Evolutionary conservation across 2,888 invertebrate species (phyloP).

Genomic region (Drosophila rellima): DNA sequence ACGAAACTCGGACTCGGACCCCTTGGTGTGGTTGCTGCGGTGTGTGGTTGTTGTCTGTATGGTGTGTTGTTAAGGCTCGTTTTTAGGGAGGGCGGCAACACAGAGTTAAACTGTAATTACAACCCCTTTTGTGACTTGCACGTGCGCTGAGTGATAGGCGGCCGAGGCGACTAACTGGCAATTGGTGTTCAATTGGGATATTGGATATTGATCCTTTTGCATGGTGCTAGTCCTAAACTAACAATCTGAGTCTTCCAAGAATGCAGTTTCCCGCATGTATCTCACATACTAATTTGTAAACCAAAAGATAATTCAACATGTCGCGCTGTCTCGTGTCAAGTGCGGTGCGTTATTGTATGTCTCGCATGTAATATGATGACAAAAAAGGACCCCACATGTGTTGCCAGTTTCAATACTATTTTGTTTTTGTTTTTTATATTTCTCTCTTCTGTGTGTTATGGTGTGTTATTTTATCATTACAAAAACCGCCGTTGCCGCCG

Average conservation of each 20-base stretch:
- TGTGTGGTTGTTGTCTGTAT: conserved; percentile 25
- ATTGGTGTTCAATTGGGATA: conserved; percentile 18
- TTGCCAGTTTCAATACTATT: conserved; percentile 18
- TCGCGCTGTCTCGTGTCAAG: conserved; percentile 75
- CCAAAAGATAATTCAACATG: conserved; percentile 65
- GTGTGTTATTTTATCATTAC: conserved; percentile 72
- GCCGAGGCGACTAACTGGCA: conserved; percentile 19
- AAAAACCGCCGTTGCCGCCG: conserved; percentile 49
- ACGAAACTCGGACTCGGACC: conserved; percentile 31
- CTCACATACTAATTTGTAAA: conserved; percentile 76
- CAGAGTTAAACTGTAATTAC: conserved; percentile 71
- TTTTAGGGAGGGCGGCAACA: conserved; percentile 63
- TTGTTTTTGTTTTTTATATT: conserved; percentile 35
- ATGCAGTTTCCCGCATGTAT: conserved; percentile 63
- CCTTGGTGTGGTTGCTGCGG: conserved; percentile 35
- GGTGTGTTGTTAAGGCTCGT: conserved; percentile 29
- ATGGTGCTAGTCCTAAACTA: conserved; percentile 61
- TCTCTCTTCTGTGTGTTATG: conserved; percentile 30
- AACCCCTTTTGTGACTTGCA: conserved; percentile 72
- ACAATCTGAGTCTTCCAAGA: conserved; percentile 63
- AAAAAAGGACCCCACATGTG: conserved; percentile 74
- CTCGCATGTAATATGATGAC: conserved; percentile 67
- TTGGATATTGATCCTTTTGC: conserved; percentile 43
- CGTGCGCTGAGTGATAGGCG: conserved; percentile 72
- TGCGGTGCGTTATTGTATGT: conserved; percentile 28